These are phyloP conservation scores for Drosophila orena DNA, from an alignment of 1,140 invertebrate genomes.

Conservation along the genomic window DNA sequence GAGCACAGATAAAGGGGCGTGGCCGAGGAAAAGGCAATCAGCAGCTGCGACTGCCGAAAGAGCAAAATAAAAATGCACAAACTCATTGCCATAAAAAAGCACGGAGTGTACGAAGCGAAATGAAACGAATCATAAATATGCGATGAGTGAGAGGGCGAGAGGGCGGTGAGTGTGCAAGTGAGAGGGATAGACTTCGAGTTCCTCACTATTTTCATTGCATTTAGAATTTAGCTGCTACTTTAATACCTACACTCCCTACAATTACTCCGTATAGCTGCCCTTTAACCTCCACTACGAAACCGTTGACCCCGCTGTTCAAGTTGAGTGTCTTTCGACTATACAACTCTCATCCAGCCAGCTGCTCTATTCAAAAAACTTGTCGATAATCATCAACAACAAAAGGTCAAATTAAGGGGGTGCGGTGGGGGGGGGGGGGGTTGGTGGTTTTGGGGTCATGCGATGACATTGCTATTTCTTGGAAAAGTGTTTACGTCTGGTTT, in stretches of 20 bases:
- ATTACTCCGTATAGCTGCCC: too few species aligned
- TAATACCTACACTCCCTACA: background rate
- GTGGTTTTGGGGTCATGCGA: background rate
- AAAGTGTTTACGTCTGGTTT: slow-evolving; percentile 75
- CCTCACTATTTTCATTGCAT: slow-evolving; percentile 19
- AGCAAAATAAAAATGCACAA: slow-evolving; percentile 34
- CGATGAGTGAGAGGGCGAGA: slow-evolving; percentile 24
- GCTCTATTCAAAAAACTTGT: slow-evolving; percentile 24
- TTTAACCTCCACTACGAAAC: too few species aligned
- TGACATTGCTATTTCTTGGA: slow-evolving; percentile 44
- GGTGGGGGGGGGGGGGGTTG: background rate
- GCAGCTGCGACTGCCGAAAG: slow-evolving; percentile 37
- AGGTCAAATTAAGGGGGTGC: slow-evolving; percentile 16
- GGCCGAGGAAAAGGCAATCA: slow-evolving; percentile 12
- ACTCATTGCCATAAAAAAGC: slow-evolving; percentile 51
- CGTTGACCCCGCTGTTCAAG: slow-evolving; percentile 1
- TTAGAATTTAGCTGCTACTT: slow-evolving; percentile 6
- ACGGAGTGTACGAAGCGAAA: slow-evolving; percentile 29
- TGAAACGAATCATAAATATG: slow-evolving; percentile 59
- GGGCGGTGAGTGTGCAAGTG: background rate
- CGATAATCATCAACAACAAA: slow-evolving; percentile 47
- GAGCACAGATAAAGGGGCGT: slow-evolving; percentile 7
- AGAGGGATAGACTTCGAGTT: slow-evolving; percentile 8
- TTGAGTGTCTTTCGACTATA: slow-evolving; percentile 11
- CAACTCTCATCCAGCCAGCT: slow-evolving; percentile 3